These are phyloP conservation scores for Thamnophis sirtalis DNA, from an alignment of 2,113 vertebrate genomes.

Conservation along the genomic window DNA sequence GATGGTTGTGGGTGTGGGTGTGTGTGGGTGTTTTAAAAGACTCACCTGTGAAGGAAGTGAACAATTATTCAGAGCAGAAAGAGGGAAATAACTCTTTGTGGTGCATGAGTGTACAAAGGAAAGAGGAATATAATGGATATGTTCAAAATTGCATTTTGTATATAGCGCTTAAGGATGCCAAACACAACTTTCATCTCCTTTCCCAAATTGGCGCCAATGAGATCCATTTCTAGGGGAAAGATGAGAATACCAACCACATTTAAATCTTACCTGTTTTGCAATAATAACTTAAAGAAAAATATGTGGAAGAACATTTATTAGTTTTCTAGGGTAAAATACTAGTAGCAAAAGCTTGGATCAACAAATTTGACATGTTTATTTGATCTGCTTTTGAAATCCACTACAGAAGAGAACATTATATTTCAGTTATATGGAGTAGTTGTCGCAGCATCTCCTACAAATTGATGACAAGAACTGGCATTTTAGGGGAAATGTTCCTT, in stretches of 20 bases:
- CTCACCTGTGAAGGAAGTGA: background rate
- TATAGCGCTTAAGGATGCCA: background rate
- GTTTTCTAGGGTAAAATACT: background rate
- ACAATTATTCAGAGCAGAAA: background rate
- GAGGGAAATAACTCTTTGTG: background rate
- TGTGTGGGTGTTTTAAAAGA: background rate
- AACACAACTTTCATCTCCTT: background rate
- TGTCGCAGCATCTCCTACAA: background rate
- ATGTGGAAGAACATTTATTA: background rate
- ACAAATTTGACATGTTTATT: slow-evolving; percentile 32
- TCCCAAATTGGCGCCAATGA: background rate
- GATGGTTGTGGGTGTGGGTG: background rate
- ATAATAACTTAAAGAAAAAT: background rate
- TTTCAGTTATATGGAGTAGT: background rate
- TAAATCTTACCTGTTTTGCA: background rate
- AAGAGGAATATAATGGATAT: background rate
- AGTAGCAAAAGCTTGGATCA: background rate
- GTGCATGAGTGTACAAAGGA: background rate
- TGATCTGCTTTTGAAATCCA: slow-evolving; percentile 12
- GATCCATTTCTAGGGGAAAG: background rate
- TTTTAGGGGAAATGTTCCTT: background rate
- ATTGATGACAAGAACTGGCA: background rate
- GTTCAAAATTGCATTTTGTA: background rate
- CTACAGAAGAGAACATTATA: background rate
- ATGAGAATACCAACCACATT: background rate